Conservation (phyloP, 2,113 vertebrate species). For the Hiodon alosoides region DNA sequence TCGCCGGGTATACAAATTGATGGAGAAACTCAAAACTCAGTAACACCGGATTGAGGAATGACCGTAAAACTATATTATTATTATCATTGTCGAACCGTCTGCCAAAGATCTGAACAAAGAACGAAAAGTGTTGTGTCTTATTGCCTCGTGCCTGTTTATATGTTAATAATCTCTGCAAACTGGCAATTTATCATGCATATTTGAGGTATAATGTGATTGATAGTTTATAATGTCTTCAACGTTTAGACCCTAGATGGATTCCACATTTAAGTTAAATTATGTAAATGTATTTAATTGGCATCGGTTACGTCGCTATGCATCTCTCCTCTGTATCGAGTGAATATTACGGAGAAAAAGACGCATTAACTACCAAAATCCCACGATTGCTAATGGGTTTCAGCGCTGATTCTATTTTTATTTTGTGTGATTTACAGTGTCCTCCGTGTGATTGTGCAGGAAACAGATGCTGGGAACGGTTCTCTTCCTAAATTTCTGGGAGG, state of each 20-base stretch:
- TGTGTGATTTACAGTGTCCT: constrained; percentile 87
- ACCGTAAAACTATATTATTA: constrained; percentile 28
- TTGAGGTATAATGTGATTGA: too few relatives aligned
- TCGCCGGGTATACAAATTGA: constrained; percentile 22
- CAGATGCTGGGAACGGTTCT: constrained; percentile 93
- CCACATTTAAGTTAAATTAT: too few relatives aligned
- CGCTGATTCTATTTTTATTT: constrained; percentile 83
- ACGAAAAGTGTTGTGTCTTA: constrained; percentile 26
- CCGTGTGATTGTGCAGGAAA: constrained; percentile 88
- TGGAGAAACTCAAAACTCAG: constrained; percentile 20
- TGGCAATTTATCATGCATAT: too few relatives aligned
- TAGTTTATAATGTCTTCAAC: too few relatives aligned
- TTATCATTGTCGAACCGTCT: constrained; percentile 41
- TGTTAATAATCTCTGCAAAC: too few relatives aligned
- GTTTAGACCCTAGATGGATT: too few relatives aligned
- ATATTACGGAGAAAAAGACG: constrained; percentile 39
- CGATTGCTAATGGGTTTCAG: constrained; percentile 55
- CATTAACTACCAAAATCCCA: constrained; percentile 25
- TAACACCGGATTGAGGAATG: constrained; percentile 32
- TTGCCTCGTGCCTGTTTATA: not conserved
- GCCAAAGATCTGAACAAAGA: constrained; percentile 30
- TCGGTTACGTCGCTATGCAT: not conserved
- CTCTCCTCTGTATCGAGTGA: not conserved
- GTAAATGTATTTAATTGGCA: constrained; percentile 12
- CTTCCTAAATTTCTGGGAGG: constrained; percentile 79